phyloP scores from a whole-genome alignment of 2,797 vertebrate genomes.

The Mallotus villosus region DNA sequence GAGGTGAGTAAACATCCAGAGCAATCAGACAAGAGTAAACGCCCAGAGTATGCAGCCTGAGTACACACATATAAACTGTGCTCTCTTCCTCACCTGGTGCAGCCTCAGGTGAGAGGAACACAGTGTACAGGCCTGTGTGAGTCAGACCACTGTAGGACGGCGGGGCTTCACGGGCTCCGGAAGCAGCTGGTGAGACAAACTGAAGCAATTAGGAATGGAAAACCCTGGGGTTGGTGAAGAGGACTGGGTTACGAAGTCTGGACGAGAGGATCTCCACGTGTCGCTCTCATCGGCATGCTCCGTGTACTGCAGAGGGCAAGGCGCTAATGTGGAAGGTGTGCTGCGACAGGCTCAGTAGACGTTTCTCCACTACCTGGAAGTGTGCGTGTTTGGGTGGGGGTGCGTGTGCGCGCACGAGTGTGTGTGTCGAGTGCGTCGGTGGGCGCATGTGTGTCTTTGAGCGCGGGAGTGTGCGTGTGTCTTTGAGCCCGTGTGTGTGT shows the following conservation, averaged over 20 bases:
- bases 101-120: slow-evolving; percentile 23
- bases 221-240: background rate
- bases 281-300: background rate
- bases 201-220: slow-evolving; percentile 16
- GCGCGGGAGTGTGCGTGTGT: no score
- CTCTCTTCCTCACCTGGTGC: slow-evolving; percentile 41
- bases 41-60: no score
- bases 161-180: slow-evolving; percentile 9
- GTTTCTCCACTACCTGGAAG: background rate
- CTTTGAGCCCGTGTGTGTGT: slow-evolving; percentile 5
- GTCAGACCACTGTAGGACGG: background rate
- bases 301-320: background rate
- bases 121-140: slow-evolving; percentile 10
- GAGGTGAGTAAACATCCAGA: no score
- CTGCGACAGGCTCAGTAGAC: slow-evolving; percentile 10
- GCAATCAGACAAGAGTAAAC: no score
- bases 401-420: background rate
- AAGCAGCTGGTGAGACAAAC: slow-evolving; percentile 18
- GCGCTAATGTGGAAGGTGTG: background rate
- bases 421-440: background rate
- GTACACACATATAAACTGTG: background rate
- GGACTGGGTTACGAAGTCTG: background rate
- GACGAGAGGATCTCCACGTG: background rate
- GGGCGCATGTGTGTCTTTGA: no score
- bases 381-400: background rate